Evolutionary conservation across 2,888 invertebrate species (phyloP).

Genomic region (Mythimna impura): DNA sequence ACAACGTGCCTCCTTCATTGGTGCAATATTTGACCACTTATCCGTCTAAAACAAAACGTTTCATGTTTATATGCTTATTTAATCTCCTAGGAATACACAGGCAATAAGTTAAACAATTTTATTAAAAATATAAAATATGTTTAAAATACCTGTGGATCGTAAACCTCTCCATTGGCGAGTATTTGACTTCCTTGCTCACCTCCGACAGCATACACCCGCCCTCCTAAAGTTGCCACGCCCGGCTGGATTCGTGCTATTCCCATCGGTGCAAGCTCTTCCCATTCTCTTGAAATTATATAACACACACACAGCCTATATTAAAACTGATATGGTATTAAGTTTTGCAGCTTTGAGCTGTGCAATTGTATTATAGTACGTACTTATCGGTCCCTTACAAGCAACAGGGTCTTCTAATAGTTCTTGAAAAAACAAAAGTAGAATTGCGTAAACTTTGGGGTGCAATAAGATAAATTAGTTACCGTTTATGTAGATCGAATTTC

Average conservation of each 20-base stretch:
- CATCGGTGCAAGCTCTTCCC: constrained; percentile 95
- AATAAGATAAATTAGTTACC: constrained; percentile 78
- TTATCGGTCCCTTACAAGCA: not conserved
- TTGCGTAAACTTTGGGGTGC: not conserved
- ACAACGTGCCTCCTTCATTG: constrained; percentile 96
- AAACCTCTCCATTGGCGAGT: constrained; percentile 96
- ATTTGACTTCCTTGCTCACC: constrained; percentile 98
- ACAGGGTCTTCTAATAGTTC: not conserved
- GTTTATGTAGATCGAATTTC: constrained; percentile 94
- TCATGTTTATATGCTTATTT: not conserved
- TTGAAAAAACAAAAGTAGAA: not conserved
- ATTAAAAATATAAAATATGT: not conserved
- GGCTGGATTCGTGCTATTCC: constrained; percentile 96
- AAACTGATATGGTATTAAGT: not conserved
- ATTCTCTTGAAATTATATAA: constrained; percentile 89
- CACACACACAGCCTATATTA: not conserved
- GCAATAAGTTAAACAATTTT: too few species aligned
- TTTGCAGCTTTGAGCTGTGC: not conserved
- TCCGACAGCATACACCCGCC: constrained; percentile 97
- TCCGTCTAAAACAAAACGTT: constrained; percentile 81
- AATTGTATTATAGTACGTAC: not conserved
- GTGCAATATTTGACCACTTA: constrained; percentile 91
- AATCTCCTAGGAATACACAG: not conserved
- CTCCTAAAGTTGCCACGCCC: constrained; percentile 95
- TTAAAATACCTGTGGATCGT: constrained; percentile 92